Conservation (phyloP, 2,797 vertebrate species). For the Catamblyrhynchus diadema region DNA sequence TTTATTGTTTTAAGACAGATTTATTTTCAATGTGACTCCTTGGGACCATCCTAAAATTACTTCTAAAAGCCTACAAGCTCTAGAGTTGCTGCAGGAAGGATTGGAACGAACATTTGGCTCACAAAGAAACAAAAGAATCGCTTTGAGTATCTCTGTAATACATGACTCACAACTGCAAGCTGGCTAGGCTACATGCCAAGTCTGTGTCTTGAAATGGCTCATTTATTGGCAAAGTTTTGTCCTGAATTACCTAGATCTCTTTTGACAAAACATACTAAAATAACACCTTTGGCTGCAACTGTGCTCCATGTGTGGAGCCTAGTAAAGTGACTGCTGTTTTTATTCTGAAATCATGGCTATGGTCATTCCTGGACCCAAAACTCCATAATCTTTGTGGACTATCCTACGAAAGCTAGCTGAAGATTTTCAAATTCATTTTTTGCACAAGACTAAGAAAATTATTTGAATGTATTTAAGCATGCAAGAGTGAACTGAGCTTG, state of each 20-base stretch:
- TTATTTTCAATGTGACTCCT: not conserved
- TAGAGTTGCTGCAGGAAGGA: not conserved
- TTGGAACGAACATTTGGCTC: not conserved
- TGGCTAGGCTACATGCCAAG: not conserved
- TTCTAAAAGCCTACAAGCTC: not conserved
- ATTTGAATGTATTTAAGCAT: not conserved
- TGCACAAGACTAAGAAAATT: not conserved
- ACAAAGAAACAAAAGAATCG: slow-evolving; percentile 7
- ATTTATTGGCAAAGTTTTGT: not conserved
- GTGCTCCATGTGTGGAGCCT: not conserved
- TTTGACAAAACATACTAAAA: not conserved
- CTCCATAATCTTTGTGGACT: not conserved
- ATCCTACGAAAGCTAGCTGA: not conserved
- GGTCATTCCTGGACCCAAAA: not conserved
- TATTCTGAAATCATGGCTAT: not conserved
- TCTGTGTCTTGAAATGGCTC: not conserved
- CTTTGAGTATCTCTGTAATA: not conserved
- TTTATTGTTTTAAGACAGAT: not conserved
- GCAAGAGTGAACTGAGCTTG: not conserved
- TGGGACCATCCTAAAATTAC: not conserved
- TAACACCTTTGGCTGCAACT: not conserved
- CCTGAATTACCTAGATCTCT: not conserved
- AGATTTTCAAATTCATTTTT: not conserved
- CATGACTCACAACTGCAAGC: not conserved
- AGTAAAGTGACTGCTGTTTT: not conserved